Percentiles rank a stretch among this genome's conserved stretches.
Evolutionary conservation across 2,888 invertebrate species (phyloP).

Genomic region (Pristionchus exspectatus): DNA sequence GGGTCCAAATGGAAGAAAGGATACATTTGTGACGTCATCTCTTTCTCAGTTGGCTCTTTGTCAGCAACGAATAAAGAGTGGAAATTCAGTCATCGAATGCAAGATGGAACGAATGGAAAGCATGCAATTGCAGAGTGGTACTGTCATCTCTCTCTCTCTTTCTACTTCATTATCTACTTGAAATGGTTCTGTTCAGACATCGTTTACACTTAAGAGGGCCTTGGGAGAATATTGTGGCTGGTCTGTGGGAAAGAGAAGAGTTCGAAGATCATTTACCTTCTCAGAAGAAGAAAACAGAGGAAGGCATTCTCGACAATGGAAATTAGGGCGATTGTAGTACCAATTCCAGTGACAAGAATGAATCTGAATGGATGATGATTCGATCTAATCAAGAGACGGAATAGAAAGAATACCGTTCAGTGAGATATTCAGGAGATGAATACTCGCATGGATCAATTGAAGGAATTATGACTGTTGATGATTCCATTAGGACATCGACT

Average conservation of each 20-base stretch:
- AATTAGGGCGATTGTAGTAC: slow-evolving; percentile 70
- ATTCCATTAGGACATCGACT: not conserved
- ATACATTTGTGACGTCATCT: not conserved
- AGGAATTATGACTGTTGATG: not conserved
- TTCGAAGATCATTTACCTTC: slow-evolving; percentile 59
- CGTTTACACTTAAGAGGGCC: not conserved
- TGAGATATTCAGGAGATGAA: not conserved
- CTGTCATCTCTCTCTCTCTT: not conserved
- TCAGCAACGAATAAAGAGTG: not conserved
- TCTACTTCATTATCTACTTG: not conserved
- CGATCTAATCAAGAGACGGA: not conserved
- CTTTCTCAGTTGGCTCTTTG: not conserved
- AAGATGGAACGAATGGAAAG: not conserved
- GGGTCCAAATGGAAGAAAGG: not conserved
- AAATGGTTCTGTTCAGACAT: not conserved
- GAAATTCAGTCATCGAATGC: not conserved
- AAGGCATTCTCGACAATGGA: slow-evolving; percentile 72
- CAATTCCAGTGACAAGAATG: slow-evolving; percentile 72
- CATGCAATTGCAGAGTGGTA: not conserved
- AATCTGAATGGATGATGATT: slow-evolving; percentile 58
- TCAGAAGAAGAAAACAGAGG: slow-evolving; percentile 66
- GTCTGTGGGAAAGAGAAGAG: slow-evolving; percentile 19
- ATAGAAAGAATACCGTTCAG: not conserved
- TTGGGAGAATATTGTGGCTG: not conserved
- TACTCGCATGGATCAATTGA: slow-evolving; percentile 6